phyloP scores from a whole-genome alignment of 1,140 invertebrate genomes.

The Brachionus manjavacas region DNA sequence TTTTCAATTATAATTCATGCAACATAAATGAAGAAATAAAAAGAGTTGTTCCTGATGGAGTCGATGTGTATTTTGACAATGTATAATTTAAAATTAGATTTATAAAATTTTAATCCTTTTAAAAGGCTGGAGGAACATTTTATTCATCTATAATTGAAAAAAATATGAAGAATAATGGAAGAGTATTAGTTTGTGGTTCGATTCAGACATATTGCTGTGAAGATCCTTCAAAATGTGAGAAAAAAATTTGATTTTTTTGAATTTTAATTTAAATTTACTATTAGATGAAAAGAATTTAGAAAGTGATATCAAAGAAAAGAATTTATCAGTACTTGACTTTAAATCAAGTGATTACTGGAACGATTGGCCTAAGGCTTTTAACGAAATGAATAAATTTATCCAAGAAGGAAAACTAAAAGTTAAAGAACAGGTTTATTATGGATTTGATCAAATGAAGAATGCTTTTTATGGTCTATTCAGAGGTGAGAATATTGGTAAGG shows the following conservation, averaged over 20 bases:
- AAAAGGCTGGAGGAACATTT: slow-evolving; percentile 46
- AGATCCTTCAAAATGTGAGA: neutral
- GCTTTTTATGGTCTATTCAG: slow-evolving; percentile 63
- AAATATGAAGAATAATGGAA: slow-evolving; percentile 45
- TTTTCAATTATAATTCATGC: slow-evolving; percentile 68
- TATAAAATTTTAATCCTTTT: too few species aligned
- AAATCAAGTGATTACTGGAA: slow-evolving; percentile 45
- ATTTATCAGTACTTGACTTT: slow-evolving; percentile 44
- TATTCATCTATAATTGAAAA: slow-evolving; percentile 35
- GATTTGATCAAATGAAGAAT: slow-evolving; percentile 64
- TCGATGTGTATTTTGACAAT: slow-evolving; percentile 72
- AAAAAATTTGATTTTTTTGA: neutral
- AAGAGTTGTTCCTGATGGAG: slow-evolving; percentile 64
- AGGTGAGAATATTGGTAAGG: slow-evolving; percentile 65
- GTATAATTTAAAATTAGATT: slow-evolving; percentile 56
- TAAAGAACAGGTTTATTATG: slow-evolving; percentile 62
- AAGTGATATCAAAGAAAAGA: slow-evolving; percentile 44
- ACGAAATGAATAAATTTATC: slow-evolving; percentile 56
- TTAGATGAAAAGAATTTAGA: neutral
- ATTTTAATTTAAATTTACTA: neutral
- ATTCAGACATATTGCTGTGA: slow-evolving; percentile 45
- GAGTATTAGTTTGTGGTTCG: slow-evolving; percentile 45
- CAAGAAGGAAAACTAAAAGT: slow-evolving; percentile 61
- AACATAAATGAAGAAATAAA: slow-evolving; percentile 61
- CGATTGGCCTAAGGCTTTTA: slow-evolving; percentile 61